These are phyloP conservation scores for Epinephelus moara DNA, from an alignment of 2,113 vertebrate species.

Conservation along the genomic window DNA sequence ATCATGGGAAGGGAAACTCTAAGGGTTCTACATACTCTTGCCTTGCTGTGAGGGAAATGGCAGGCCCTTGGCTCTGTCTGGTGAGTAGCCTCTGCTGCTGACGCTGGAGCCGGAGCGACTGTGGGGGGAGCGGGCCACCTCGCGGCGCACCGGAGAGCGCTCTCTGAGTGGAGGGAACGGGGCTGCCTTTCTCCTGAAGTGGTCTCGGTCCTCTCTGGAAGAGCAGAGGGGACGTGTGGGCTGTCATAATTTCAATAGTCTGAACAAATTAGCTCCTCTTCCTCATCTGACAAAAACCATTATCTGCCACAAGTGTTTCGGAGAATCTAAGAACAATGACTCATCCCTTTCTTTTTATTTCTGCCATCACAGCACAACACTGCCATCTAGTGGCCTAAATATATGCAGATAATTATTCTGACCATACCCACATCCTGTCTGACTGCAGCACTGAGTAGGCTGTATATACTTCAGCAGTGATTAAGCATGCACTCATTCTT, in stretches of 20 bases:
- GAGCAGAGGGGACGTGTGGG: background rate
- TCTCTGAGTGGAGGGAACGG: constrained; percentile 89
- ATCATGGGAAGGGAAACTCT: background rate
- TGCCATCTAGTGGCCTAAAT: constrained; percentile 42
- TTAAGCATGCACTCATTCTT: constrained; percentile 9
- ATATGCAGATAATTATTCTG: background rate
- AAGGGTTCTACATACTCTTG: constrained; percentile 88
- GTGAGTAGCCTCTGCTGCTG: constrained; percentile 96
- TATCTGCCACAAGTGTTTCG: background rate
- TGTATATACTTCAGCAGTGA: background rate
- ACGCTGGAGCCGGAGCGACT: constrained; percentile 97
- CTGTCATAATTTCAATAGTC: background rate
- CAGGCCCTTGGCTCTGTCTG: constrained; percentile 91
- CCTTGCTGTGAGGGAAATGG: constrained; percentile 89
- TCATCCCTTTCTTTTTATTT: background rate
- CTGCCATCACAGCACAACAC: constrained; percentile 29
- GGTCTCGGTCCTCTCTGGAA: constrained; percentile 88
- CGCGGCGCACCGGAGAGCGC: constrained; percentile 91
- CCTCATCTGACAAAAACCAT: background rate
- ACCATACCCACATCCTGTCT: background rate
- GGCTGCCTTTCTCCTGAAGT: constrained; percentile 88
- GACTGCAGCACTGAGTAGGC: background rate
- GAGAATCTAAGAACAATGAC: background rate
- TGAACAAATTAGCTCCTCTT: background rate
- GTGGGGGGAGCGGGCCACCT: constrained; percentile 91